Evolutionary conservation across 2,888 invertebrate genomes (phyloP), one percentile per base, ranked within the genome.

Genomic region (Cryptops parisi): DNA sequence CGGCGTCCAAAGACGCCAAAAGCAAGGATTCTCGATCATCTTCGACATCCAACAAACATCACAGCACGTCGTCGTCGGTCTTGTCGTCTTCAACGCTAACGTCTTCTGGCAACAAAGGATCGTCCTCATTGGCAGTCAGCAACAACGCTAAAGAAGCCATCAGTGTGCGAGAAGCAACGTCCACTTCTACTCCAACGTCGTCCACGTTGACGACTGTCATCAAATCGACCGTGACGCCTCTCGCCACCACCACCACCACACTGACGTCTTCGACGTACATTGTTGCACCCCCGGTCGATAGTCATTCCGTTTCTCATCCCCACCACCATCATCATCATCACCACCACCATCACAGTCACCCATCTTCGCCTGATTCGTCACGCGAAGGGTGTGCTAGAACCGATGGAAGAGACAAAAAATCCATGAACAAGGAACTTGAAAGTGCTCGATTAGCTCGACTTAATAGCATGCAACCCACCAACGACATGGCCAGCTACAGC

Each of bases 401-500:
- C 12, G 51, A 51, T 26, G 51, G 51, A n/a, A 43, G 51, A n/a
- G 51, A 51, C 43, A 51, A 51, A 26, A 24, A 27, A 19, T 51
- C 51, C 5, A 51, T 51, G 46, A 46, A 9, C 6, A 19, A 22
- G 17, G n/a, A 41, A 12, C 6, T 17, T 5, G 21, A 41, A 19
- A 41, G 43, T 41, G 21, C 43, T n/a, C 5, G 43, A 41, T 6
- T 33, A 15, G 33, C 33, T 6, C 33, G 17, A n/a, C 15, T 43
- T 53, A 51, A 22, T 45, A 47, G 9, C 9, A 15, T 33, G 9
- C 6, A 9, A 6, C 6, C 33, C 33, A 33, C 33, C 33, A 26
- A 27, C 17, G 44, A 21, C 22, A 39, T 58, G 57, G 44, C 53
- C 55, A 40, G 57, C 52, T 1, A 54, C 57, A 22, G 44, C 53